A percentile compares a stretch with the other conserved stretches of the same genome.
Evolutionary conservation across 2,113 vertebrate genomes (phyloP).

Genomic region (human (Homo sapiens)): GRCh38 chr7:116830001-116830500

Average conservation of each 20-base stretch:
- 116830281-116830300: slow-evolving; percentile 25
- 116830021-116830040: too few species aligned
- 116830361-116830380: background rate
- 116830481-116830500: background rate
- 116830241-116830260: background rate
- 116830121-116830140: too few species aligned
- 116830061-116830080: too few species aligned
- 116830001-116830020: too few species aligned
- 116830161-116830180: too few species aligned
- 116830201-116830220: too few species aligned
- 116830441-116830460: too few species aligned
- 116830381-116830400: background rate
- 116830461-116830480: background rate
- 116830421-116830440: background rate
- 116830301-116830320: background rate
- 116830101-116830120: too few species aligned
- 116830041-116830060: too few species aligned
- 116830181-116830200: too few species aligned
- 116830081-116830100: too few species aligned
- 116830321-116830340: slow-evolving; percentile 30
- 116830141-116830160: too few species aligned
- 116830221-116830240: background rate
- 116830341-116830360: slow-evolving; percentile 7
- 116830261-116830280: background rate
- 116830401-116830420: background rate